Percentiles rank a stretch among this genome's conserved stretches.
phyloP scores from a whole-genome alignment of 2,888 invertebrate species.

The Drosophila hawaiiensis region DNA sequence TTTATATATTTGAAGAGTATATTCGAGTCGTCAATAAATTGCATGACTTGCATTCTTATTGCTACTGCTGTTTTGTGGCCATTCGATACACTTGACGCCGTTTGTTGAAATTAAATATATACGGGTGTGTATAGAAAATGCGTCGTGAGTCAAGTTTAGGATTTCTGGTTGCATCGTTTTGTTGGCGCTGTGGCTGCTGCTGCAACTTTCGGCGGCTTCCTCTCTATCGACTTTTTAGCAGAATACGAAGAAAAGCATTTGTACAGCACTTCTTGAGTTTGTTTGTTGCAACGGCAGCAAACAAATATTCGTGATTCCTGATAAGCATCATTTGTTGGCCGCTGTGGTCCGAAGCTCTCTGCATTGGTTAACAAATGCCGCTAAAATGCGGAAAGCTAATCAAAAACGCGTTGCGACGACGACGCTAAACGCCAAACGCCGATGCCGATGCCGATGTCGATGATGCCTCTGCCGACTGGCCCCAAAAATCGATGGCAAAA shows the following conservation, averaged over 20 bases:
- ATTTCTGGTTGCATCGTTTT: slow-evolving; percentile 67
- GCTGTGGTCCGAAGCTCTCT: slow-evolving; percentile 53
- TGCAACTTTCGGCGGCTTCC: slow-evolving; percentile 10
- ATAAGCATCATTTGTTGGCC: slow-evolving; percentile 82
- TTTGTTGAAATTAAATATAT: slow-evolving; percentile 69
- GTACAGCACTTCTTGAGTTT: slow-evolving; percentile 81
- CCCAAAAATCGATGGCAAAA: slow-evolving; percentile 65
- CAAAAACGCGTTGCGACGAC: slow-evolving; percentile 83
- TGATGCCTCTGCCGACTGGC: slow-evolving; percentile 23
- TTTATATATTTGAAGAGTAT: slow-evolving; percentile 19
- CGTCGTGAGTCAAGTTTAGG: slow-evolving; percentile 82
- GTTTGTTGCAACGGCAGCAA: slow-evolving; percentile 65
- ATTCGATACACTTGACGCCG: slow-evolving; percentile 80
- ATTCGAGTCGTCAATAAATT: not conserved
- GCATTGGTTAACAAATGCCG: slow-evolving; percentile 68
- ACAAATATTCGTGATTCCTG: slow-evolving; percentile 85
- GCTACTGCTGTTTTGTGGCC: slow-evolving; percentile 35
- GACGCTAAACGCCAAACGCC: slow-evolving; percentile 21
- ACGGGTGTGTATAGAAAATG: slow-evolving; percentile 67
- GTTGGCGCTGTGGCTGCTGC: slow-evolving; percentile 24
- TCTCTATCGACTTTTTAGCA: slow-evolving; percentile 28
- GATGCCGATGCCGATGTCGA: slow-evolving; percentile 12
- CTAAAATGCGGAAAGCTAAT: slow-evolving; percentile 83
- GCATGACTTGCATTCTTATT: slow-evolving; percentile 1
- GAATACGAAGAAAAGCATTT: slow-evolving; percentile 62